Base-by-base conservation (phyloP, 2,113 vertebrate species). In the Cephalopholis sonnerati region DNA sequence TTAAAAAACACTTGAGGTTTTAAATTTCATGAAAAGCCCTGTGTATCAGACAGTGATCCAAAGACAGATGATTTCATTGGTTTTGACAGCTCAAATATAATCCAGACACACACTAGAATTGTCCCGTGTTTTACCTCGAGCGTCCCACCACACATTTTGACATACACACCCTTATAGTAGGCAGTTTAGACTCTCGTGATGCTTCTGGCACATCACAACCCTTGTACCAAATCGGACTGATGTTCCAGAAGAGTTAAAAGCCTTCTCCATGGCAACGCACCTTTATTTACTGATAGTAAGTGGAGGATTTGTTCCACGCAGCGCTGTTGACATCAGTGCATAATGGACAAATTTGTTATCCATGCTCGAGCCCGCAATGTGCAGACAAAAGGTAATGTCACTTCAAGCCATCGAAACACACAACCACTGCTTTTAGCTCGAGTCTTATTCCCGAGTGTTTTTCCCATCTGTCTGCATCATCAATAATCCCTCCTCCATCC, bases 401-500 rank as follows among this genome's bases (percentile, higher is more conserved):
- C 48, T 36, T 18, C 5, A n/a, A n/a, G 27, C 16, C 15, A 50
- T n/a, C 13, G 1, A 39, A 72, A 24, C 55, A 50, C 36, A 27
- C 7, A 46, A 29, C 58, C 18, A 32, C 13, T 70, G 25, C 53
- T 27, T 66, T 58, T 18, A 27, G 18, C 7, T 36, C n/a, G 39
- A 3, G 16, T 39, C 9, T 54, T 69, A 50, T 55, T 62, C 25
- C 41, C 25, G 67, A 2, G 63, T 44, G 50, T 13, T 67, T 65
- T 54, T 53, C 0, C 20, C 50, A 7, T 32, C 51, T 41, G 24
- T 64, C 48, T 69, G 46, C 24, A 70, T 73, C 63, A 69, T 32
- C 53, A 67, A 22, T 79, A 82, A 86, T 86, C 81, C 53, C 69
- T 44, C 55, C 17, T 78, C 24, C 18, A 36, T 29, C 44, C 48